Base-by-base conservation (phyloP, 2,888 invertebrate genomes). In the Spodoptera littoralis region DNA sequence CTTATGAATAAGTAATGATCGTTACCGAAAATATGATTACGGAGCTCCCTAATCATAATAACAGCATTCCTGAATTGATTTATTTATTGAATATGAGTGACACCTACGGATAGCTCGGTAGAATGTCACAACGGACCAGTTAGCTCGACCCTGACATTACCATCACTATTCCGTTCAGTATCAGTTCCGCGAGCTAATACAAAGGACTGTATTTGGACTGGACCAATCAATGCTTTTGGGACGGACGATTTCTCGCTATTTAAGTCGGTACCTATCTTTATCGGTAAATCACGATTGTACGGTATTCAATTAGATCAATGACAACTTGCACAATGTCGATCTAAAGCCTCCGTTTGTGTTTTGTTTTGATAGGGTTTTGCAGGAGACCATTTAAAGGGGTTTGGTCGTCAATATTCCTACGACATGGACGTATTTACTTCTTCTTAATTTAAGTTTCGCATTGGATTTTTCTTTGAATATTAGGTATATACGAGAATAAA, bases 131-230 rank as follows among this genome's bases (percentile, higher is more conserved):
- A 75, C 78, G 80, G 83, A 83, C 88, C 84, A 84, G 87, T 88
- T 88, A 83, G 84, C 76, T 64, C 60, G 89, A 71, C 90, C 90
- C 46, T 90, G 90, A 90, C 90, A 90, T 90, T 90, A 86, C 79
- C 82, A 67, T 77, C 80, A 71, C 74, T 67, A 63, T 51, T 51
- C 18, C 5, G 36, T 13, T 11, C 42, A 46, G 55, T 67, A 64
- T 81, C 69, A 73, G 84, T 86, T 88, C 86, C 88, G 88, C 79
- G 68, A 87, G 77, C 85, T 84, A 87, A 84, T 76, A 67, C 78
- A 70, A 64, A 60, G 63, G 65, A 6, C 18, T 59, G 45, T 61
- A 63, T 77, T 71, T 67, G 65, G 63, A 55, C 24, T 47, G 43
- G 27, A 41, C 6, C 68, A 49, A 52, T 53, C 36, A 42, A 45